A percentile compares a stretch with the other conserved stretches of the same genome.
Conservation (phyloP, 2,888 invertebrate genomes). For the Epistrophe eligans region DNA sequence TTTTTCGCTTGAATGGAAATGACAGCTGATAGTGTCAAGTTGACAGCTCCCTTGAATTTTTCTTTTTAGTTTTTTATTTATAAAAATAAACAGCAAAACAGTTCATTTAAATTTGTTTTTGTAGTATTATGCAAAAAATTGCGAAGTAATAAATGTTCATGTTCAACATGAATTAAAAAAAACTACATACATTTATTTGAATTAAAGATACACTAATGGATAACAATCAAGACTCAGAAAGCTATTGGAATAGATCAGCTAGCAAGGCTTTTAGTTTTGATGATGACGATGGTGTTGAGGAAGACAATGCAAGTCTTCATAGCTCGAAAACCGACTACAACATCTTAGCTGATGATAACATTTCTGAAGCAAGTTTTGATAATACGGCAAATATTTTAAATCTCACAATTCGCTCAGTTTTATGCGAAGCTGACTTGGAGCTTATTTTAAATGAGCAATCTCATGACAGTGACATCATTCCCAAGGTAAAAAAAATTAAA, state of each 20-base stretch:
- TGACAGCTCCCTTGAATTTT: background rate
- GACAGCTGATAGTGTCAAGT: background rate
- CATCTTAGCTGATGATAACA: conserved; percentile 78
- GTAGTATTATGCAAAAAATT: conserved; percentile 33
- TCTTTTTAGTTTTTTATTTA: background rate
- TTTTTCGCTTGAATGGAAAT: background rate
- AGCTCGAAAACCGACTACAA: background rate
- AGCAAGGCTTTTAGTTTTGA: conserved; percentile 91
- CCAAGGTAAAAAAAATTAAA: conserved; percentile 76
- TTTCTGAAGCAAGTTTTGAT: conserved; percentile 83
- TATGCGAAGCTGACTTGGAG: conserved; percentile 81
- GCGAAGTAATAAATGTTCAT: background rate
- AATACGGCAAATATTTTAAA: conserved; percentile 80
- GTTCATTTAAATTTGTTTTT: background rate
- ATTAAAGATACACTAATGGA: conserved; percentile 77
- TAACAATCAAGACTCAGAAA: conserved; percentile 86
- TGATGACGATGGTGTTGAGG: conserved; percentile 88
- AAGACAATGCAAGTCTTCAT: conserved; percentile 7
- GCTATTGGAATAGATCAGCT: conserved; percentile 91
- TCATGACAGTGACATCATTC: conserved; percentile 79
- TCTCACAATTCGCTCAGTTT: conserved; percentile 81
- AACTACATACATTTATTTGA: background rate
- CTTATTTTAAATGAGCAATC: conserved; percentile 81
- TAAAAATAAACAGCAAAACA: conserved; percentile 2
- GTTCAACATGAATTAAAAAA: background rate